phyloP scores from a whole-genome alignment of 2,888 invertebrate species.

The Axea sp. region DNA sequence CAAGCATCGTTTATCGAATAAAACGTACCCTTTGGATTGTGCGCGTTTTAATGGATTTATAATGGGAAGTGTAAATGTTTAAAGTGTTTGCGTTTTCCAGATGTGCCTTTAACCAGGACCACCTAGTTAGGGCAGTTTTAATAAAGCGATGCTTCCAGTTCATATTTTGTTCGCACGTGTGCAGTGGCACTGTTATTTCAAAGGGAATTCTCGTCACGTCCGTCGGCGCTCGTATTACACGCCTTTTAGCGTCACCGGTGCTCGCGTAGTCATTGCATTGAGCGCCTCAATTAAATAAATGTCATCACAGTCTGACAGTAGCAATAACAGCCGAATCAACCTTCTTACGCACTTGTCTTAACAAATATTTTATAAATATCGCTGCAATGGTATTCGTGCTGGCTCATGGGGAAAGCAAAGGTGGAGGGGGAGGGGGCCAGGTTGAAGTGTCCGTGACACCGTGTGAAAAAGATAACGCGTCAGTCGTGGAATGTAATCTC shows the following conservation, averaged over 20 bases:
- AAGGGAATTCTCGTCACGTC: constrained; percentile 56
- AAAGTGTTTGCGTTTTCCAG: constrained; percentile 60
- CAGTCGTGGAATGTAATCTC: background rate
- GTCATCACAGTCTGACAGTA: constrained; percentile 51
- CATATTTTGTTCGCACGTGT: constrained; percentile 56
- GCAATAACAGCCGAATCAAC: constrained; percentile 37
- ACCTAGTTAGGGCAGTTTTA: constrained; percentile 57
- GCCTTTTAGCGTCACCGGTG: constrained; percentile 56
- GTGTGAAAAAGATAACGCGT: constrained; percentile 17
- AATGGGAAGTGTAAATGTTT: constrained; percentile 52
- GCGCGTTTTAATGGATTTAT: constrained; percentile 51
- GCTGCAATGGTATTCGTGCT: too few species aligned
- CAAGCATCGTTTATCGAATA: background rate
- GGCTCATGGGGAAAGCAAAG: background rate
- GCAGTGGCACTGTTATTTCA: constrained; percentile 52
- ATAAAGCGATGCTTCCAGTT: constrained; percentile 58
- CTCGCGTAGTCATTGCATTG: constrained; percentile 40
- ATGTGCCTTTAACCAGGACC: constrained; percentile 54
- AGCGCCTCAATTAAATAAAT: constrained; percentile 50
- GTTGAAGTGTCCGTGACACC: constrained; percentile 16
- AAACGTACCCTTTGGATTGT: constrained; percentile 7
- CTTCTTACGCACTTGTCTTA: constrained; percentile 45
- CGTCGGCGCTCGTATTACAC: constrained; percentile 55
- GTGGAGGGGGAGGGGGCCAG: background rate
- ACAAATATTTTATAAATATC: constrained; percentile 49